A percentile compares a stretch with the other conserved stretches of the same genome.
These are phyloP conservation scores for Adineta ricciae DNA, from an alignment of 2,888 invertebrate genomes.

Conservation along the genomic window DNA sequence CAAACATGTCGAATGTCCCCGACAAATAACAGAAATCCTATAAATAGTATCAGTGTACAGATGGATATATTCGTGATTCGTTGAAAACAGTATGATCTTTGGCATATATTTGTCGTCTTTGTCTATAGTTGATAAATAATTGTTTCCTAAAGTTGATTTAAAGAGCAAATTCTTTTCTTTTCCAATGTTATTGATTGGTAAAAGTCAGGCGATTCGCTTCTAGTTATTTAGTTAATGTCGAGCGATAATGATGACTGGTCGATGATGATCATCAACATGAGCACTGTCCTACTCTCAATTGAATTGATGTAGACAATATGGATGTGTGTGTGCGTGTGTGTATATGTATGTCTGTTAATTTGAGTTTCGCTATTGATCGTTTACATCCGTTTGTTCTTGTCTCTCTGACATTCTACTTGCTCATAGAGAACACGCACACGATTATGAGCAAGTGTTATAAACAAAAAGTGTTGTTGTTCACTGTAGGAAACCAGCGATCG, in stretches of 20 bases:
- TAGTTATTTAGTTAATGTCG: not conserved
- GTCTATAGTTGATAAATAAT: no score
- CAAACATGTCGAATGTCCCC: no score
- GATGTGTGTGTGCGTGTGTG: not conserved
- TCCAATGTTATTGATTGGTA: not conserved
- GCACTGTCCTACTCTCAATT: not conserved
- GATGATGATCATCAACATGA: slow-evolving; percentile 1
- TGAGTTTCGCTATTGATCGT: not conserved
- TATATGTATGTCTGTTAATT: not conserved
- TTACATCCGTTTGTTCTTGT: not conserved
- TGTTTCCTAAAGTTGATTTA: not conserved
- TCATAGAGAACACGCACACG: not conserved
- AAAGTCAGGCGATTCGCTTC: not conserved
- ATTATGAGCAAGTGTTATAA: slow-evolving; percentile 13
- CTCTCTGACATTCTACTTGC: slow-evolving; percentile 7
- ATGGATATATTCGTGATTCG: no score
- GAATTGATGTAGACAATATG: slow-evolving; percentile 9
- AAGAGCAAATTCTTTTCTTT: not conserved
- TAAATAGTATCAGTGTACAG: no score
- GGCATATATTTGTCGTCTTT: no score
- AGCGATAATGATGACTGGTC: not conserved
- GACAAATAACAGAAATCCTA: no score
- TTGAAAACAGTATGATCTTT: no score
- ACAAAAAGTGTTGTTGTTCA: slow-evolving; percentile 13
- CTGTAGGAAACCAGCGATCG: not conserved